phyloP scores from a whole-genome alignment of 2,113 vertebrate genomes.

The Rhineura floridana region DNA sequence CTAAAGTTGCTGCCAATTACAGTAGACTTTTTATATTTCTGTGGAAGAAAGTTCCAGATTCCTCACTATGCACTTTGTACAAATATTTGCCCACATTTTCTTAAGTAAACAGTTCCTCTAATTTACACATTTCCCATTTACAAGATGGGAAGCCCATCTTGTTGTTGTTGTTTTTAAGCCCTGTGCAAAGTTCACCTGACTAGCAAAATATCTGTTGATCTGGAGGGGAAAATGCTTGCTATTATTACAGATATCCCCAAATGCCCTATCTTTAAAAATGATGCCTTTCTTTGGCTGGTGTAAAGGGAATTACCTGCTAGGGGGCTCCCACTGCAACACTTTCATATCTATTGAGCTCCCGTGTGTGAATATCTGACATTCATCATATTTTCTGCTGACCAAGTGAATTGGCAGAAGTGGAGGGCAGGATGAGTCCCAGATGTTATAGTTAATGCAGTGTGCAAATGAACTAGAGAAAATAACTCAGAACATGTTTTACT shows the following conservation, averaged over 20 bases:
- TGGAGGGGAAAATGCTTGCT: constrained; percentile 34
- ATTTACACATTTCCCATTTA: background rate
- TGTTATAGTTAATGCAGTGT: constrained; percentile 57
- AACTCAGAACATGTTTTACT: constrained; percentile 47
- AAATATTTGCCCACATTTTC: background rate
- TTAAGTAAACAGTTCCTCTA: constrained; percentile 12
- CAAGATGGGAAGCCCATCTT: no score
- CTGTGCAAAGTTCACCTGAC: background rate
- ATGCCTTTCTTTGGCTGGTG: constrained; percentile 32
- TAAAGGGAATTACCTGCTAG: constrained; percentile 31
- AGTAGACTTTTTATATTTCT: background rate
- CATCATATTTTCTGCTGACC: constrained; percentile 66
- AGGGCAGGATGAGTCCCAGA: constrained; percentile 63
- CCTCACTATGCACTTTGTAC: background rate
- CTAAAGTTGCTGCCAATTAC: background rate
- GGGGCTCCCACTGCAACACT: constrained; percentile 42
- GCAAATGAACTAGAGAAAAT: constrained; percentile 61
- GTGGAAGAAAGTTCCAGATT: background rate
- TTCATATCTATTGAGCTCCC: constrained; percentile 53
- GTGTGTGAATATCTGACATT: constrained; percentile 66
- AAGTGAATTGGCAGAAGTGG: constrained; percentile 59
- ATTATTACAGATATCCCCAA: constrained; percentile 30
- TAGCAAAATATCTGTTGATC: constrained; percentile 3
- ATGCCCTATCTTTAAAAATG: constrained; percentile 39
- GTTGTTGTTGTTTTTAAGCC: no score